Percentiles rank a stretch among this genome's conserved stretches.
Conservation (phyloP, 2,888 invertebrate species). For the Clistopyga incitator region DNA sequence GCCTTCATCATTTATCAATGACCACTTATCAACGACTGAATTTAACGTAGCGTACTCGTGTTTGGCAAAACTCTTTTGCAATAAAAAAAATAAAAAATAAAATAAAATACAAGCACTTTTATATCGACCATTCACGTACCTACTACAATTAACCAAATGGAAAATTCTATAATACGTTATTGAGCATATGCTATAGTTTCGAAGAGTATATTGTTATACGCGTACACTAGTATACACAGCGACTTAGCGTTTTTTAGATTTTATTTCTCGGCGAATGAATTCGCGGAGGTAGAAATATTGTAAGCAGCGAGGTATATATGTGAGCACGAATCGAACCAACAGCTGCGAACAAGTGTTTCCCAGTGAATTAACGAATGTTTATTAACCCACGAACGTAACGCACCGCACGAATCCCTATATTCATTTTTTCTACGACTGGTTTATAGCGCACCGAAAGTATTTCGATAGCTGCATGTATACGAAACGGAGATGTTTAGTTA, state of each 20-base stretch:
- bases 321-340: slow-evolving; percentile 6
- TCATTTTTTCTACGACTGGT: slow-evolving; percentile 32
- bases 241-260: slow-evolving; percentile 40
- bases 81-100: too few species aligned
- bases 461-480: slow-evolving; percentile 26
- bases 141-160: slow-evolving; percentile 64
- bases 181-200: slow-evolving; percentile 56
- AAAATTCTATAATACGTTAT: slow-evolving; percentile 49
- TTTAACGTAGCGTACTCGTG: slow-evolving; percentile 54
- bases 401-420: slow-evolving; percentile 31
- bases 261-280: slow-evolving; percentile 42
- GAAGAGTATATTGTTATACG: slow-evolving; percentile 34
- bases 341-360: slow-evolving; percentile 7
- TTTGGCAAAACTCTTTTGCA: slow-evolving; percentile 31
- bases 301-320: slow-evolving; percentile 2
- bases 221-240: slow-evolving; percentile 27
- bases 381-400: slow-evolving; percentile 48
- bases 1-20: slow-evolving; percentile 23
- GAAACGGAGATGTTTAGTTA: slow-evolving; percentile 50
- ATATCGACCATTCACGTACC: slow-evolving; percentile 45
- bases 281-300: slow-evolving; percentile 27
- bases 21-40: slow-evolving; percentile 63
- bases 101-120: background rate
- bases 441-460: slow-evolving; percentile 33
- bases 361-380: slow-evolving; percentile 43